Conservation (phyloP, 2,113 vertebrate species). For the Tor tambroides region DNA sequence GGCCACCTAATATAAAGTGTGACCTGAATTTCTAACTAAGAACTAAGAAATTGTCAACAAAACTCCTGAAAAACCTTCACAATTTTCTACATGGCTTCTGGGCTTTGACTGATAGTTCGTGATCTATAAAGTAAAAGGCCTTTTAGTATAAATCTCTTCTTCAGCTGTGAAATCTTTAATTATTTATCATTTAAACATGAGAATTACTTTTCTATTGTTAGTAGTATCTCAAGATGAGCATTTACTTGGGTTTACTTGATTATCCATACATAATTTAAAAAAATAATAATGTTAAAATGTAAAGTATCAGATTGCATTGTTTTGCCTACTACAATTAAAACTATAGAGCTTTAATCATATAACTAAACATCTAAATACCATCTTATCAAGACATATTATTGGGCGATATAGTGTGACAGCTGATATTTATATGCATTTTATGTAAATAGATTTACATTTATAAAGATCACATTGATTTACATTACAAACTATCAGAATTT, state of each 20-base stretch:
- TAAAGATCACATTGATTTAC: not conserved
- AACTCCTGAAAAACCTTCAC: not conserved
- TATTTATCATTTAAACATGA: not conserved
- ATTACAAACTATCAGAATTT: not conserved
- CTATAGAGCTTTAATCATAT: not conserved
- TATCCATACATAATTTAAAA: not conserved
- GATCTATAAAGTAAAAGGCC: not conserved
- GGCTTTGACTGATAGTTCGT: not conserved
- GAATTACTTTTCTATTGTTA: not conserved
- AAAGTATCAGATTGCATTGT: not conserved
- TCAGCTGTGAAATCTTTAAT: not conserved
- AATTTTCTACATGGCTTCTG: not conserved
- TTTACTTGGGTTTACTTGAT: not conserved
- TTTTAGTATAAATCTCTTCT: not conserved
- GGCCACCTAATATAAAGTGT: no score
- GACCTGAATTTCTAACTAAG: not conserved
- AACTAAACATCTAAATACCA: not conserved
- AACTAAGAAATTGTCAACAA: not conserved
- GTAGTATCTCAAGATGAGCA: not conserved
- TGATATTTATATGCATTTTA: not conserved
- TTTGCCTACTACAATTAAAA: not conserved
- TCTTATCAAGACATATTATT: not conserved
- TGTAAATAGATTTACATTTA: not conserved
- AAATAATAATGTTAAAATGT: not conserved
- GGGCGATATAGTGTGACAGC: not conserved